A percentile compares a stretch with the other conserved stretches of the same genome.
phyloP scores from a whole-genome alignment of 2,797 vertebrate species.

The Craterocephalus amniculus region DNA sequence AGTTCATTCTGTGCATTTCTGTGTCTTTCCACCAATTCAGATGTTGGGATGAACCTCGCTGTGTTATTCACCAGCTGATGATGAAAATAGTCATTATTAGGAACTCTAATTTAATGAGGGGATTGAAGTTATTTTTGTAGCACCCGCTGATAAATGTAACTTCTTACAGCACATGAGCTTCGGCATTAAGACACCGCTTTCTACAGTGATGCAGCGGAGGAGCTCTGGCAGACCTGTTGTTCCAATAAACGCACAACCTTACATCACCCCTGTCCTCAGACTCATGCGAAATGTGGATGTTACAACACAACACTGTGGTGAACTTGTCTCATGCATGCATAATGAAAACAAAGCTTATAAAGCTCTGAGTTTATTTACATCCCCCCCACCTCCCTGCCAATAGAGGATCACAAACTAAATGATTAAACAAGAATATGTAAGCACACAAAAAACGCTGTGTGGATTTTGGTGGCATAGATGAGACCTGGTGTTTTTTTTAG shows the following conservation, averaged over 20 bases:
- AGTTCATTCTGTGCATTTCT: too few species aligned
- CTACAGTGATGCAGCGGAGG: too few species aligned
- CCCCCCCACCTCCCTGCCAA: neutral
- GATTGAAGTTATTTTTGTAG: too few species aligned
- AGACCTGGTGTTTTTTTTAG: neutral
- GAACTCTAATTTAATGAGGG: too few species aligned
- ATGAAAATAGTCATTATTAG: too few species aligned
- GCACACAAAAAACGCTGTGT: neutral
- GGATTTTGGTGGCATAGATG: neutral
- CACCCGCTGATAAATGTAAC: too few species aligned
- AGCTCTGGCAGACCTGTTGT: slow-evolving; percentile 19
- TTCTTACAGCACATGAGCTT: too few species aligned
- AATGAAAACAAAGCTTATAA: neutral
- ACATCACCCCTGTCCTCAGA: slow-evolving; percentile 39
- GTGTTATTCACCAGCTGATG: too few species aligned
- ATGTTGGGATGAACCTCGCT: too few species aligned
- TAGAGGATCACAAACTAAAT: neutral
- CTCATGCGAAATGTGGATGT: slow-evolving; percentile 13
- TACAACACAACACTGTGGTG: slow-evolving; percentile 4
- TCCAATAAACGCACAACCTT: slow-evolving; percentile 20
- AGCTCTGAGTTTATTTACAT: neutral
- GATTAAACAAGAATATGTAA: neutral
- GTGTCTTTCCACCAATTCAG: too few species aligned
- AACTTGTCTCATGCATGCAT: slow-evolving; percentile 12
- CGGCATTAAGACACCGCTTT: too few species aligned